Conservation (phyloP, 2,797 vertebrate genomes). For the Acipenser ruthenus region DNA sequence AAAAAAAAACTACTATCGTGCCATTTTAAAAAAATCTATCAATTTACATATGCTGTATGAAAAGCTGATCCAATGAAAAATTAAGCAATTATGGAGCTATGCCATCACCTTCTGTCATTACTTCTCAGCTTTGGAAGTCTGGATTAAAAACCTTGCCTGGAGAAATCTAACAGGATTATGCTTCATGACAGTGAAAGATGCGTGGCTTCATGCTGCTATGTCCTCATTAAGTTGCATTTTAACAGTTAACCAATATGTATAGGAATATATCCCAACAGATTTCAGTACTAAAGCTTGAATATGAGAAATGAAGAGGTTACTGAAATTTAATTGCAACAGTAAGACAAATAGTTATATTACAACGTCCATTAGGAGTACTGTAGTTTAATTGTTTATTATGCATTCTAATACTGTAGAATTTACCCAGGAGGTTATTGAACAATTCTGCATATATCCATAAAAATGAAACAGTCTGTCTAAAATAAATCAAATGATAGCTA, state of each 20-base stretch:
- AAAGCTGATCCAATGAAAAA: constrained; percentile 42
- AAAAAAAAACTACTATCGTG: constrained; percentile 35
- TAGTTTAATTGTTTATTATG: too few relatives aligned
- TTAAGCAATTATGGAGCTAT: constrained; percentile 37
- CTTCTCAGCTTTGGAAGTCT: constrained; percentile 28
- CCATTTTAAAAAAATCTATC: constrained; percentile 44
- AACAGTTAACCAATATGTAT: neutral
- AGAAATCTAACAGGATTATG: constrained; percentile 29
- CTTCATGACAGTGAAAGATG: constrained; percentile 16
- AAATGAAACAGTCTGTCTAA: too few relatives aligned
- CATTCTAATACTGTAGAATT: too few relatives aligned
- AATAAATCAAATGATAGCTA: too few relatives aligned
- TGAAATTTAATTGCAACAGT: too few relatives aligned
- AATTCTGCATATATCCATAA: too few relatives aligned
- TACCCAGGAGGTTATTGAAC: too few relatives aligned
- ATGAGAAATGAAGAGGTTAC: too few relatives aligned
- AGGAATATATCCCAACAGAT: neutral
- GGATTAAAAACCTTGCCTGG: constrained; percentile 22
- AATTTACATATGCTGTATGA: constrained; percentile 28
- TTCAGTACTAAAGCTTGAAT: neutral
- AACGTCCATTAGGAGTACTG: too few relatives aligned
- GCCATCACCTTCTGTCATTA: constrained; percentile 32
- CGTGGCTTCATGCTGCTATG: neutral
- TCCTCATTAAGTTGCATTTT: neutral
- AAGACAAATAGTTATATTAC: too few relatives aligned